Evolutionary conservation across 2,113 vertebrate genomes (phyloP).

Genomic region (pig (Sus scrofa)): T2T-Sscrofa CM000813.6:17904001-17904500

Average conservation of each 20-base stretch:
- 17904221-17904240: too few species aligned
- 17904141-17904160: not conserved
- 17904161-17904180: not conserved
- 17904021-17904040: too few species aligned
- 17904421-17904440: not conserved
- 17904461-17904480: not conserved
- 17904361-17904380: not conserved
- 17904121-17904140: not conserved
- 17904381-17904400: not conserved
- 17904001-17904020: too few species aligned
- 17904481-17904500: not conserved
- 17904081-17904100: too few species aligned
- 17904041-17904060: too few species aligned
- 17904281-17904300: not conserved
- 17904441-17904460: not conserved
- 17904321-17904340: not conserved
- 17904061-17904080: too few species aligned
- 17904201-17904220: too few species aligned
- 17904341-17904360: not conserved
- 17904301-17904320: not conserved
- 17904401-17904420: not conserved
- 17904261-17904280: too few species aligned
- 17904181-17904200: too few species aligned
- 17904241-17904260: too few species aligned
- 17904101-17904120: too few species aligned